Evolutionary conservation across 2,113 vertebrate species (phyloP).

Genomic region (Percina caprodes): DNA sequence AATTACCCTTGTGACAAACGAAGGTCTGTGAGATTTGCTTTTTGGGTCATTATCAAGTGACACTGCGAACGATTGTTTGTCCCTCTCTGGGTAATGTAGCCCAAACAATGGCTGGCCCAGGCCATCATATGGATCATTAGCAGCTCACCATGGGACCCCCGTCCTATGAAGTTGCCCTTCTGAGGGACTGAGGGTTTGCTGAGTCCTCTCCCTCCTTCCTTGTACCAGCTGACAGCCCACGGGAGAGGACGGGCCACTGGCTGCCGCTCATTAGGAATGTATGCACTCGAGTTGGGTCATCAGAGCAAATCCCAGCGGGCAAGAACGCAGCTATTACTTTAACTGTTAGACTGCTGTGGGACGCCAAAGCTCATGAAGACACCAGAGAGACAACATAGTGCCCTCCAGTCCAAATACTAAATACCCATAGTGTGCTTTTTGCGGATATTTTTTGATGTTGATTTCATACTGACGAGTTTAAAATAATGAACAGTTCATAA

Average conservation of each 20-base stretch:
- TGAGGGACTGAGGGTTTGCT: slow-evolving; percentile 30
- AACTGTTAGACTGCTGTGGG: slow-evolving; percentile 25
- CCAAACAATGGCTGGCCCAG: slow-evolving; percentile 73
- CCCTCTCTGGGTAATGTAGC: slow-evolving; percentile 74
- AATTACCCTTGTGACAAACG: slow-evolving; percentile 81
- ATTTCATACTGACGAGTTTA: slow-evolving; percentile 34
- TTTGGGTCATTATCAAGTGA: slow-evolving; percentile 80
- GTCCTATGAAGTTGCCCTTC: slow-evolving; percentile 50
- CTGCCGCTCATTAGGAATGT: slow-evolving; percentile 68
- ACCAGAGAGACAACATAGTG: slow-evolving; percentile 27
- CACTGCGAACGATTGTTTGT: slow-evolving; percentile 77
- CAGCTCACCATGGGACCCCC: slow-evolving; percentile 61
- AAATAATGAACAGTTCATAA: slow-evolving; percentile 55
- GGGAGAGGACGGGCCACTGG: slow-evolving; percentile 48
- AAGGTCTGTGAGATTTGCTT: slow-evolving; percentile 78
- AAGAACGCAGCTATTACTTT: slow-evolving; percentile 40
- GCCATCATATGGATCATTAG: slow-evolving; percentile 75
- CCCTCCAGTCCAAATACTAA: slow-evolving; percentile 53
- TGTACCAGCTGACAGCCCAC: slow-evolving; percentile 53
- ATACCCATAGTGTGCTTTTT: slow-evolving; percentile 39
- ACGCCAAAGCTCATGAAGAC: slow-evolving; percentile 29
- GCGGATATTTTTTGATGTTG: slow-evolving; percentile 12
- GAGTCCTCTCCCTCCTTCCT: slow-evolving; percentile 35
- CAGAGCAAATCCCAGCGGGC: slow-evolving; percentile 55
- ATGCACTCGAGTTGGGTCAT: slow-evolving; percentile 51